Base-by-base conservation (phyloP, 2,888 invertebrate genomes). In the Choreutis nemorana region DNA sequence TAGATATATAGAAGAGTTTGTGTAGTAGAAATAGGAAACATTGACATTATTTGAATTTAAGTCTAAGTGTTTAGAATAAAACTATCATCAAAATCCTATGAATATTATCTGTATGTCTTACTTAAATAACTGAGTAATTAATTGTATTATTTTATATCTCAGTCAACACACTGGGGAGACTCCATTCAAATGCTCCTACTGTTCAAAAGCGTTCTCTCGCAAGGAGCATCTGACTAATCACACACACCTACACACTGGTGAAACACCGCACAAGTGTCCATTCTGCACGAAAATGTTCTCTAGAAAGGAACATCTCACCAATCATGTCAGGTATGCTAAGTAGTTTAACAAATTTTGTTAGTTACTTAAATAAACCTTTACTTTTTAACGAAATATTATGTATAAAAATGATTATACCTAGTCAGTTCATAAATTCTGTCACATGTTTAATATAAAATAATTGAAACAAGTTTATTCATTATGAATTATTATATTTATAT, bases 191-290 rank as follows among this genome's bases (percentile, higher is more conserved):
- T 89, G 89, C 66, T 86, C 87, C 56, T 89, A 83, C 75, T 89
- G 77, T 48, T 48, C 77, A 34, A 77, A 77, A 55, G 70, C 79
- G 38, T 80, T 79, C 68, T 90, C 90, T 36, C 83, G 91, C 51
- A 91, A 91, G 77, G 91, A 91, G 71, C 91, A 92, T 61, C 89
- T 91, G 55, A 90, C 89, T 70, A 91, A 90, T 77, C 91, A 91
- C 73, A 87, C 90, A 53, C 87, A 91, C 79, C 87, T 89, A 28
- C 85, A 84, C 53, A 84, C 84, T 4, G 83, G 88, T 8, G 87
- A 87, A 64, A 87, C 87, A 26, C 88, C 88, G 11, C 87, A 87
- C 59, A 83, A 87, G 46, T 87, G 87, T 55, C 84, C 87, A 38
- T 87, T 86, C 66, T 87, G 87, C 55, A 85, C 86, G 52, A 86